Base-by-base conservation (phyloP, 2,113 vertebrate genomes). In the Thalassarche chlororhynchos region DNA sequence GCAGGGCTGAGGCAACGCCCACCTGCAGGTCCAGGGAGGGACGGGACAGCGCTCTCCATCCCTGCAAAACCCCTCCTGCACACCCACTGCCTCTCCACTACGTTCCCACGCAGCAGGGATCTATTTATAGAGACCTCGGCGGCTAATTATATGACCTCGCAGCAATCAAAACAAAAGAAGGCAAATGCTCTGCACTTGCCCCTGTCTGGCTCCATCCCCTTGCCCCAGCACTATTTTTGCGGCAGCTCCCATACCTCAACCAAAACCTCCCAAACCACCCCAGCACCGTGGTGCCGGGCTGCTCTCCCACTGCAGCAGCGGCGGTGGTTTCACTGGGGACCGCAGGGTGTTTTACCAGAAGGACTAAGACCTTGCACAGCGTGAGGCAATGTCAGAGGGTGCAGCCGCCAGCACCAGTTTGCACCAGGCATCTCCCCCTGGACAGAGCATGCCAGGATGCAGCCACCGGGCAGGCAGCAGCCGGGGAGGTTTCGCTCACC, bases 101-200 rank as follows among this genome's bases (percentile, higher is more conserved):
- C 8, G 4, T 96, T 97, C 96, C 96, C 97, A 97, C 64, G 24
- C 95, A 95, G 81, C 80, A 36, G 4, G 82, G 54, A 77, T 80
- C 95, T 96, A 96, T 97, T 96, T 94, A 97, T 93, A 96, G 96
- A 77, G 76, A 68, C n/a, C 81, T 82, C 5, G 1, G 85, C 52
- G 25, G 3, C 97, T 96, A 97, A 96, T 97, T 96, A 97, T 96
- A 97, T 46, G 46, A 46, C 46, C 46, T 38, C 8, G 0, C 87
- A 54, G 91, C 70, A 70, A 96, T 60, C 81, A 72, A 89, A 96
- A 96, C 96, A 96, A 87, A 95, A 65, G 84, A 46, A 92, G 70
- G 54, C 74, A 44, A 95, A 86, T 2, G 31, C 87, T 84, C 89
- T 83, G 84, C 81, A 76, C 64, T 87, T 66, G 81, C 94, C 70